Evolutionary conservation across 2,888 invertebrate species (phyloP).

Genomic region (Lycaena phlaeas): DNA sequence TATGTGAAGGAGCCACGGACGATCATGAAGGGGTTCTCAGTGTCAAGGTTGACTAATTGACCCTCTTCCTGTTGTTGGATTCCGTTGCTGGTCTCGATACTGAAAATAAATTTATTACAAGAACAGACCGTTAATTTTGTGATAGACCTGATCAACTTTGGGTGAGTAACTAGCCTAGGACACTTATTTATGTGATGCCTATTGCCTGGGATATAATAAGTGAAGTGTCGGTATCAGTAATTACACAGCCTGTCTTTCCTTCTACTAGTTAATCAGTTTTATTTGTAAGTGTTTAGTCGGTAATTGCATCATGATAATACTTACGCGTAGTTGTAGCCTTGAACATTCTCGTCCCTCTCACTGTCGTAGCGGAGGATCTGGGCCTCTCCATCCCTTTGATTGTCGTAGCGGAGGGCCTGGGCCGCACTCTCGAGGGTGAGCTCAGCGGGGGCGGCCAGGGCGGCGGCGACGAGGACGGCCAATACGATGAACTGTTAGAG

Average conservation of each 20-base stretch:
- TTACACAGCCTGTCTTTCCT: no score
- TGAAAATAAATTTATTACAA: conserved; percentile 18
- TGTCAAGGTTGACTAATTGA: conserved; percentile 29
- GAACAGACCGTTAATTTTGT: no score
- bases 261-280: no score
- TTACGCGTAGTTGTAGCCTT: conserved; percentile 39
- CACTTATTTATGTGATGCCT: no score
- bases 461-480: conserved; percentile 43
- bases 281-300: not conserved
- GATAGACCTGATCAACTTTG: no score
- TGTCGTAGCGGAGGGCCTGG: conserved; percentile 21
- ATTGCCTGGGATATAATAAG: no score
- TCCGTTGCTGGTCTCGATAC: conserved; percentile 44
- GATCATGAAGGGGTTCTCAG: conserved; percentile 36
- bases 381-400: no score
- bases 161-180: no score
- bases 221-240: no score
- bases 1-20: conserved; percentile 46
- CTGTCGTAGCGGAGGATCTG: no score
- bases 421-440: conserved; percentile 33
- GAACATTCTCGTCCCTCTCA: conserved; percentile 51
- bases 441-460: conserved; percentile 26
- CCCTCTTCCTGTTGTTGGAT: conserved; percentile 20
- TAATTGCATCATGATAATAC: conserved; percentile 17
- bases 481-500: conserved; percentile 49